Evolutionary conservation across 2,113 vertebrate species (phyloP).

Genomic region (Ophthalmolycus amberensis): DNA sequence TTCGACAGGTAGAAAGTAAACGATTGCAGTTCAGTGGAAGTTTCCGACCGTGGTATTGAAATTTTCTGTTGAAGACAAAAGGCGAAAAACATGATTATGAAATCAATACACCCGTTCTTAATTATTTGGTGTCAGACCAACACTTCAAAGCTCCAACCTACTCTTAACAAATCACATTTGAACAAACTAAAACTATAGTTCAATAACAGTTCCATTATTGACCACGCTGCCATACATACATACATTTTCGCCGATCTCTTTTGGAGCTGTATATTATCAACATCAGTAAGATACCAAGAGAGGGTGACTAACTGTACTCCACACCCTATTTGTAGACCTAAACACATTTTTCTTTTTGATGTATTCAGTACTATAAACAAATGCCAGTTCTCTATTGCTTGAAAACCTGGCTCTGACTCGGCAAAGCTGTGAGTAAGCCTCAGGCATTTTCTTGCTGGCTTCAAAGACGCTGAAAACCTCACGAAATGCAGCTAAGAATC

Average conservation of each 20-base stretch:
- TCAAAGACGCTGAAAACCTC: conserved; percentile 12
- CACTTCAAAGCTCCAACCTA: background rate
- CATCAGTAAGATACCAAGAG: background rate
- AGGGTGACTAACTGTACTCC: background rate
- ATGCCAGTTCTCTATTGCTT: conserved; percentile 4
- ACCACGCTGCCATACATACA: background rate
- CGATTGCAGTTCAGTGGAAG: conserved; percentile 84
- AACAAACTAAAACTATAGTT: background rate
- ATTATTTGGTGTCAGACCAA: background rate
- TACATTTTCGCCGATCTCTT: background rate
- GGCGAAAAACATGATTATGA: background rate
- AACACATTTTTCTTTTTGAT: background rate
- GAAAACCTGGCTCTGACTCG: background rate
- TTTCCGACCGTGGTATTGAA: conserved; percentile 88
- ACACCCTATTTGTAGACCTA: conserved; percentile 4
- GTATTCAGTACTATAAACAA: conserved; percentile 22
- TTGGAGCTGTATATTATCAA: background rate
- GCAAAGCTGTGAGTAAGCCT: conserved; percentile 9
- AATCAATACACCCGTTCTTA: background rate
- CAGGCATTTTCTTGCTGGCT: conserved; percentile 8
- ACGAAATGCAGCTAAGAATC: conserved; percentile 17
- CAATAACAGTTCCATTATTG: background rate
- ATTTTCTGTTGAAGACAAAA: conserved; percentile 88
- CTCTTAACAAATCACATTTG: background rate
- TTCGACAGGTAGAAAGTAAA: conserved; percentile 96